These are phyloP conservation scores for Glaucomys volans DNA, from an alignment of 2,113 vertebrate genomes.

Conservation along the genomic window DNA sequence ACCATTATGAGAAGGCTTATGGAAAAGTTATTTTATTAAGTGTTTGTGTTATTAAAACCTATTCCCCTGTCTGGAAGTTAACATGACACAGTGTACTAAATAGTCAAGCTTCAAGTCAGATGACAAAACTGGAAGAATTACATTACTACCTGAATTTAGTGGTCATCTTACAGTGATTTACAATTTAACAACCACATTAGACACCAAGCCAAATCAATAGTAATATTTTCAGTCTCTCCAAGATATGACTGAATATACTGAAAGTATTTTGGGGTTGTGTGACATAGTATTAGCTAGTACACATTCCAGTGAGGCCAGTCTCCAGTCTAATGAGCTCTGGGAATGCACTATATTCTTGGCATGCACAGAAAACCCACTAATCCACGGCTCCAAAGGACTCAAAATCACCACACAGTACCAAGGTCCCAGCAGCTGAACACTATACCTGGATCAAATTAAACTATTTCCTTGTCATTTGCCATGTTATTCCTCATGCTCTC, in stretches of 20 bases:
- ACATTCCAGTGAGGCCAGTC: neutral
- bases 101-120: slow-evolving; percentile 34
- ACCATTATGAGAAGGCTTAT: neutral
- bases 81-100: neutral
- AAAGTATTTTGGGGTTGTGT: neutral
- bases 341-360: neutral
- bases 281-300: neutral
- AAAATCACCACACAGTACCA: too few relatives aligned
- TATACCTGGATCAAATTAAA: neutral
- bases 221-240: slow-evolving; percentile 42
- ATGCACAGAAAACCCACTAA: neutral
- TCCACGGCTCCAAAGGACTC: neutral
- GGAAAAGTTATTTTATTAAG: slow-evolving; percentile 47
- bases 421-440: neutral
- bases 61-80: slow-evolving; percentile 15
- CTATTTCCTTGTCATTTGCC: neutral
- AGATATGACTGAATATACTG: slow-evolving; percentile 27
- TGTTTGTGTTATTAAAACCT: slow-evolving; percentile 55
- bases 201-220: slow-evolving; percentile 51
- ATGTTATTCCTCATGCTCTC: neutral
- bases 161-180: slow-evolving; percentile 56
- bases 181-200: slow-evolving; percentile 66
- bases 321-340: neutral
- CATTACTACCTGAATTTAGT: slow-evolving; percentile 45
- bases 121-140: slow-evolving; percentile 53